Conservation (phyloP, 2,113 vertebrate species). For the Neomonachus schauinslandi region DNA sequence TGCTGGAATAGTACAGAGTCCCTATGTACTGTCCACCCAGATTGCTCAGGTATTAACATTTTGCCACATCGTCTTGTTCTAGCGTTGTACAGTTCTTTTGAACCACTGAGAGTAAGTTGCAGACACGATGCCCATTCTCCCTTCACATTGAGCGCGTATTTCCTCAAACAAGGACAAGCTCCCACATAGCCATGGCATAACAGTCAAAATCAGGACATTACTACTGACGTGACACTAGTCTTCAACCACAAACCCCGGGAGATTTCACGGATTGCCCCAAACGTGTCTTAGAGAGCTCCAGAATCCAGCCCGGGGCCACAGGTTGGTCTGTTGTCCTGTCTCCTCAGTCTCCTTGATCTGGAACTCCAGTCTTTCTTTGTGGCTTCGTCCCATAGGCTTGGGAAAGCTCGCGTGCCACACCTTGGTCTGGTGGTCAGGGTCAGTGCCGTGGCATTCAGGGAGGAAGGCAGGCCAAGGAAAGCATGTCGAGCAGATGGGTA, state of each 20-base stretch:
- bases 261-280: rapidly evolving
- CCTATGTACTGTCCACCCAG: not conserved
- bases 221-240: rapidly evolving
- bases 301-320: rapidly evolving
- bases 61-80: not conserved
- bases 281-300: rapidly evolving
- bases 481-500: not conserved
- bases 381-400: not conserved
- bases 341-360: too few species aligned
- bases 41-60: too few species aligned
- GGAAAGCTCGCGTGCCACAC: not conserved
- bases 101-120: not conserved
- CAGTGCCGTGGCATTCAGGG: not conserved
- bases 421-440: not conserved
- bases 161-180: not conserved
- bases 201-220: rapidly evolving
- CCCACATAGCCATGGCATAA: rapidly evolving
- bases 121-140: rapidly evolving
- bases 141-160: rapidly evolving
- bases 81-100: not conserved
- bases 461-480: not conserved
- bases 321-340: rapidly evolving
- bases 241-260: not conserved
- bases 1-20: not conserved
- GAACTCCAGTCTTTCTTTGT: not conserved